Evolutionary conservation across 2,888 invertebrate genomes (phyloP), one percentile per base, ranked within the genome.

Genomic region (Limnephilus lunatus): DNA sequence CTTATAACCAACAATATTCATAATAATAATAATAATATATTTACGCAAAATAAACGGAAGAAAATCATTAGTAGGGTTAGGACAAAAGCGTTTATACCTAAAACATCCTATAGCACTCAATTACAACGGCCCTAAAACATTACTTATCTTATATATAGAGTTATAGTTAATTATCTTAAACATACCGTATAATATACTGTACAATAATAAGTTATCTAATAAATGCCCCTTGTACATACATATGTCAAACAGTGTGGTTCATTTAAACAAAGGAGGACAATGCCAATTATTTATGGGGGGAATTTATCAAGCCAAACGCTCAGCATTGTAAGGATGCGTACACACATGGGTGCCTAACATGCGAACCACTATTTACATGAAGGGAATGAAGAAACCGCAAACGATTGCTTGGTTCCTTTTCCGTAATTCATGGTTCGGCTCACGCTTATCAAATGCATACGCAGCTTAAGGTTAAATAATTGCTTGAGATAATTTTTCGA

Each of bases 121-220:
- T 80, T 89, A 89, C 89, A 89, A 91, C 53, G 88, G 83, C 68
- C 39, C 85, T 32, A 91, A 81, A 80, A 81, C 83, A 92, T 90
- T 89, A 80, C 82, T 85, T 88, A 80, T 91, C 48, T 81, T 81
- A 91, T 89, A 91, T 89, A 82, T 83, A 89, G 82, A 89, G 85
- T 90, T 92, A 92, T 68, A 89, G n/a, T 85, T 85, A 85, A 81
- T 88, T 82, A 80, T 81, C 30, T 89, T 92, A 91, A 68, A 85
- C 35, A 85, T 92, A 92, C 48, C 85, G 30, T 92, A 86, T 91
- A 92, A 83, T 81, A 92, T 91, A 89, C 92, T 92, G 92, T 92
- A 92, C 92, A 92, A 53, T 91, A 92, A 92, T 92, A 92, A 92
- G 91, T 91, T 92, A 92, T 68, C 81, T 92, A 91, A 91, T 92